Evolutionary conservation across 2,797 vertebrate species (phyloP), one percentile per base, ranked within the genome.

Genomic region (Diglossa cyanea): DNA sequence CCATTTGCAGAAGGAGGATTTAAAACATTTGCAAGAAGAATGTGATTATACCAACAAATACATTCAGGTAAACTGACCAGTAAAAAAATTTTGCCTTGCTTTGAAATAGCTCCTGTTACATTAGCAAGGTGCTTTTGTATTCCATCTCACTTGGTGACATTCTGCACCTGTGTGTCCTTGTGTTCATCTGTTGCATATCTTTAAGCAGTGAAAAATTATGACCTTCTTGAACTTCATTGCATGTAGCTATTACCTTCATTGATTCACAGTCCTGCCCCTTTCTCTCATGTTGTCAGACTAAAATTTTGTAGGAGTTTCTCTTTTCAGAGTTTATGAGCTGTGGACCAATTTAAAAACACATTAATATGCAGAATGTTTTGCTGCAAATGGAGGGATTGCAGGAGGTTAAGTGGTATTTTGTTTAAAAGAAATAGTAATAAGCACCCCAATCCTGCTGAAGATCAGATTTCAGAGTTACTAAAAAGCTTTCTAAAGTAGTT

Each of bases 51-150:
- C 90, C 50, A 92, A 97, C 73, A 97, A 95, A 54, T 98, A 96
- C 25, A 63, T 98, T 42, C 84, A 98, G 97, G 97, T 98, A 97
- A 97, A 93, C 12, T 63, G 81, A 30, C 13, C 55, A 63, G 65
- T 48, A 74, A 55, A 66, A 48, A 5, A 61, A 12, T 6, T 24
- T 28, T 74, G 9, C 8, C 24, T 65, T 67, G 28, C 31, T 89
- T 72, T 90, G 26, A 48, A 78, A 25, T 57, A 84, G 17, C 33
- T 58, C 13, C 25, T 67, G 8, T 21, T 80, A 3, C 20, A 26
- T 82, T 48, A 82, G 10, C 25, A 39, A 60, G 35, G 15, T 6
- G 13, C 12, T 19, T 86, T 10, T 1, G 1, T 65, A 30, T 88
- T 72, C 28, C 24, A 45, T 10, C 47, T 68, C 21, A 31, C 14